Conservation (phyloP, 2,113 vertebrate species). For the Tachysurus fulvidraco region DNA sequence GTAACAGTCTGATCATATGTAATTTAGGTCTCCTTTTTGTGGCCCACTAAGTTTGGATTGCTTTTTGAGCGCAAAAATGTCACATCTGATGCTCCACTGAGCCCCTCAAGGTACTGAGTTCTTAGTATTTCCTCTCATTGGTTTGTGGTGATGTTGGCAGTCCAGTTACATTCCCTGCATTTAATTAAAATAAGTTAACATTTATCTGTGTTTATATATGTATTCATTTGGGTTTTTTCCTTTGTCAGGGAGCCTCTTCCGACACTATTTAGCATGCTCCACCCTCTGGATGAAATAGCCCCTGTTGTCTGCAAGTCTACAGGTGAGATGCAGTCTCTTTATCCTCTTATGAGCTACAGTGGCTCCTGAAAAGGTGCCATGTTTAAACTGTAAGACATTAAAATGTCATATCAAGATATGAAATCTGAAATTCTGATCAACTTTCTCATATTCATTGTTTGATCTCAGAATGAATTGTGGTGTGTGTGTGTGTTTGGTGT, state of each 20-base stretch:
- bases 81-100: slow-evolving; percentile 78
- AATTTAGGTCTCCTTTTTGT: slow-evolving; percentile 86
- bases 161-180: neutral
- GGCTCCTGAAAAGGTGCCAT: neutral
- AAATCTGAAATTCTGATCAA: neutral
- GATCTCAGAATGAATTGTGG: neutral
- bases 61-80: slow-evolving; percentile 87
- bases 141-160: neutral
- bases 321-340: slow-evolving; percentile 71
- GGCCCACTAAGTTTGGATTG: slow-evolving; percentile 92
- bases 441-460: neutral
- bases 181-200: neutral
- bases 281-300: slow-evolving; percentile 93
- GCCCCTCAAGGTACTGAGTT: slow-evolving; percentile 75
- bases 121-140: neutral
- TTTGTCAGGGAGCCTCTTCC: slow-evolving; percentile 86
- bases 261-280: slow-evolving; percentile 95
- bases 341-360: too few relatives aligned
- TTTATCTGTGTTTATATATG: neutral
- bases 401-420: neutral
- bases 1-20: neutral
- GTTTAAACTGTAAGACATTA: neutral
- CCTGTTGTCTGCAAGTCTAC: slow-evolving; percentile 87
- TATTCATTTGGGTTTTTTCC: slow-evolving; percentile 10
- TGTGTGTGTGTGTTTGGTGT: neutral